A percentile compares a stretch with the other conserved stretches of the same genome.
These are phyloP conservation scores for Coregonus clupeaformis DNA, from an alignment of 2,113 vertebrate genomes.

Conservation along the genomic window DNA sequence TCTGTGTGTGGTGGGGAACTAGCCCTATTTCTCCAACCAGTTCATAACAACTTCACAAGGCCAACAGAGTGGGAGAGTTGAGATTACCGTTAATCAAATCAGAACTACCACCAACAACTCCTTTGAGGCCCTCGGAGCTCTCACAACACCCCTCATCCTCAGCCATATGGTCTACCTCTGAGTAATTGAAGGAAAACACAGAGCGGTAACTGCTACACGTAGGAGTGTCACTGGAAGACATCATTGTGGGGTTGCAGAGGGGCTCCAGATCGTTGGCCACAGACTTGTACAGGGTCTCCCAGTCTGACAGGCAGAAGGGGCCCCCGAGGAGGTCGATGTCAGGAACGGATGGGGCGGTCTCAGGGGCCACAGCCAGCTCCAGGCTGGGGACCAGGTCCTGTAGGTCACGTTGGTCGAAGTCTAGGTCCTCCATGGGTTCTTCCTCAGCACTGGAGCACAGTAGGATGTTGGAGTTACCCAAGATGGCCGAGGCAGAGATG, in stretches of 20 bases:
- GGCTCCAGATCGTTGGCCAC: conserved; percentile 85
- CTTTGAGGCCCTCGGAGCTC: conserved; percentile 73
- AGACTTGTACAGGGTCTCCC: conserved; percentile 89
- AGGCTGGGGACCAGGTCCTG: conserved; percentile 77
- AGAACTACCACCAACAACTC: conserved; percentile 80
- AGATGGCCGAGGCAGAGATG: conserved; percentile 68
- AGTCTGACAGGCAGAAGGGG: conserved; percentile 89
- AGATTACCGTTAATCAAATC: conserved; percentile 89
- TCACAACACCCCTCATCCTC: conserved; percentile 64
- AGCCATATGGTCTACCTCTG: conserved; percentile 83
- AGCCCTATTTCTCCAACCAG: neutral
- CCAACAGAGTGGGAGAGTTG: conserved; percentile 88
- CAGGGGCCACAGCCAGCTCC: conserved; percentile 68
- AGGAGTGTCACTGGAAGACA: conserved; percentile 83
- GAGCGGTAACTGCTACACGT: conserved; percentile 84
- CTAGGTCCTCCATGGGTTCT: conserved; percentile 76
- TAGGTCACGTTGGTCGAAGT: conserved; percentile 60
- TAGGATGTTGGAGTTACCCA: conserved; percentile 75
- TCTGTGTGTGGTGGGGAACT: neutral
- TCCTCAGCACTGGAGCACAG: conserved; percentile 73
- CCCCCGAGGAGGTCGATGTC: conserved; percentile 90
- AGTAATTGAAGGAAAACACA: conserved; percentile 88
- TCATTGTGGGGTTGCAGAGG: conserved; percentile 77
- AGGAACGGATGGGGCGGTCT: conserved; percentile 86
- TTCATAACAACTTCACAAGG: conserved; percentile 62